These are phyloP conservation scores for Bos indicus DNA, from an alignment of 2,113 vertebrate species.

Conservation along the genomic window DNA sequence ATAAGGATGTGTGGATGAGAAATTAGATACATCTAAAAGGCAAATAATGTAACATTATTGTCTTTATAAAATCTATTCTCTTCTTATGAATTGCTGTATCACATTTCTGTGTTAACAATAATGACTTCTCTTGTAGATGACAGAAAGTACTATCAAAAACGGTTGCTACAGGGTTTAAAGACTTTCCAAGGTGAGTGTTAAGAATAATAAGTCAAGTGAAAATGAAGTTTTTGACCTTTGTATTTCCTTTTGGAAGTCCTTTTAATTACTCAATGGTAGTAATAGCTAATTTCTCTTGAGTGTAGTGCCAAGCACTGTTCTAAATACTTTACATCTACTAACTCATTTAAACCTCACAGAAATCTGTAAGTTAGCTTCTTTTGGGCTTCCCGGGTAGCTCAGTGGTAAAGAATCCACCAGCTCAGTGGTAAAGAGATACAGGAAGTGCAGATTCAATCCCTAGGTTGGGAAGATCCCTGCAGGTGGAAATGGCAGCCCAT, in stretches of 20 bases:
- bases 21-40: background rate
- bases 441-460: background rate
- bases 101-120: background rate
- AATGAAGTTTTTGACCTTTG: background rate
- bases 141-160: background rate
- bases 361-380: background rate
- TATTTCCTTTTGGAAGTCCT: background rate
- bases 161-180: slow-evolving; percentile 25
- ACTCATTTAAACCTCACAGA: background rate
- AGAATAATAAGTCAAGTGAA: background rate
- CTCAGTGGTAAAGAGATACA: background rate
- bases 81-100: background rate
- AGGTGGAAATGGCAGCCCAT: background rate
- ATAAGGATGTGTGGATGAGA: background rate
- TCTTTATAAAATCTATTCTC: background rate
- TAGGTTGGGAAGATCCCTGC: background rate
- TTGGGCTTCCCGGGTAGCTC: background rate
- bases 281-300: background rate
- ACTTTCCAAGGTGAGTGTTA: slow-evolving; percentile 44
- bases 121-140: slow-evolving; percentile 35
- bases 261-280: background rate
- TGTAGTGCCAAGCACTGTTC: background rate
- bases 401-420: background rate
- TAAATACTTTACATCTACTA: background rate
- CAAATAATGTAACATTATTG: background rate